Evolutionary conservation across 2,888 invertebrate genomes (phyloP).

Genomic region (Muschampia plurimacula): DNA sequence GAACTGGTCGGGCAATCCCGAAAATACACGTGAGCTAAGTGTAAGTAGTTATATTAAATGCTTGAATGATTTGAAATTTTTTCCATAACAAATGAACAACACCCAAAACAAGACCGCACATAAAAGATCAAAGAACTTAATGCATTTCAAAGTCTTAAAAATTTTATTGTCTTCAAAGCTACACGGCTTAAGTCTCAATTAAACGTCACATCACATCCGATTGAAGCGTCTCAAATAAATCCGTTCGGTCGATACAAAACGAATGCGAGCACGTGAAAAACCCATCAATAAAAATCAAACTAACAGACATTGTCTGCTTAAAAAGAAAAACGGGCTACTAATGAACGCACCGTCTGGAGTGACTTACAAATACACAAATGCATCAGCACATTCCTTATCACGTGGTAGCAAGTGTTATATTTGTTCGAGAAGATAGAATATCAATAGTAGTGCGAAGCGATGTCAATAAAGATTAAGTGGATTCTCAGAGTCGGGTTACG

Average conservation of each 20-base stretch:
- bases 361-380: constrained; percentile 45
- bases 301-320: constrained; percentile 68
- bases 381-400: constrained; percentile 38
- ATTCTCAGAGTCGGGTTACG: constrained; percentile 57
- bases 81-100: not conserved
- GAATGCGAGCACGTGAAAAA: constrained; percentile 46
- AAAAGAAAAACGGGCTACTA: constrained; percentile 70
- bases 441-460: constrained; percentile 44
- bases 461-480: constrained; percentile 60
- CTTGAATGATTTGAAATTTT: not conserved
- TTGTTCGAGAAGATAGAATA: not conserved
- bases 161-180: constrained; percentile 17
- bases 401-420: constrained; percentile 43
- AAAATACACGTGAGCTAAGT: not conserved
- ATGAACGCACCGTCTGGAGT: constrained; percentile 58
- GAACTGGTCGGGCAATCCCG: too few relatives aligned
- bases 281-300: constrained; percentile 64
- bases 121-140: constrained; percentile 21
- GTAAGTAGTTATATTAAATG: not conserved
- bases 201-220: constrained; percentile 33
- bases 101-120: constrained; percentile 3
- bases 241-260: constrained; percentile 36
- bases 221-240: constrained; percentile 34
- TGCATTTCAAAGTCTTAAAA: constrained; percentile 16
- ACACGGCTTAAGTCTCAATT: constrained; percentile 38